These are phyloP conservation scores for Ictalurus furcatus DNA, from an alignment of 2,113 vertebrate genomes.

Conservation along the genomic window DNA sequence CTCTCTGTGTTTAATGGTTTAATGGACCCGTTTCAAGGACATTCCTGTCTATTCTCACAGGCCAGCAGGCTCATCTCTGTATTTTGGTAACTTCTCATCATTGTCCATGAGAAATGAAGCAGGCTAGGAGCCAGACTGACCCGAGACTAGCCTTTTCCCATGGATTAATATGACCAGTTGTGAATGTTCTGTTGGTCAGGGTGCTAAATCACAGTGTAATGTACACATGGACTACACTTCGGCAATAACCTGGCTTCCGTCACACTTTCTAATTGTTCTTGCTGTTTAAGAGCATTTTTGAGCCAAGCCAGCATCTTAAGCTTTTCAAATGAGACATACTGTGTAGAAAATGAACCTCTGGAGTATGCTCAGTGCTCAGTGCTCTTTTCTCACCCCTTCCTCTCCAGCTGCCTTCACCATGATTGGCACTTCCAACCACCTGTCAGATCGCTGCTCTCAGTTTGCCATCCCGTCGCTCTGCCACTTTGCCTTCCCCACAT, in stretches of 20 bases:
- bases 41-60: conserved; percentile 13
- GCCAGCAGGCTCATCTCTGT: conserved; percentile 17
- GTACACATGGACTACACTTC: neutral
- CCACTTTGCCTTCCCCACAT: conserved; percentile 97
- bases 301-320: neutral
- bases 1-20: neutral
- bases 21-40: conserved; percentile 7
- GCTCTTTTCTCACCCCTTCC: conserved; percentile 7
- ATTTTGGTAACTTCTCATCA: conserved; percentile 8
- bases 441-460: conserved; percentile 96
- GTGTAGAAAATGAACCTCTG: neutral
- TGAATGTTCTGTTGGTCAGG: neutral
- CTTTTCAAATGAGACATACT: neutral
- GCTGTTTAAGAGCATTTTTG: neutral
- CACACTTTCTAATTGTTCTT: neutral
- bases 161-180: neutral
- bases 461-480: conserved; percentile 97
- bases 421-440: conserved; percentile 97
- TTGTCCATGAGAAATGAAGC: conserved; percentile 5
- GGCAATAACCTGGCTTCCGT: neutral
- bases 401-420: conserved; percentile 95
- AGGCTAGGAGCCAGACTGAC: neutral
- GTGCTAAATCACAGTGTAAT: conserved; percentile 27
- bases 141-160: neutral
- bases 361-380: neutral